These are phyloP conservation scores for Henicopernis longicauda DNA, from an alignment of 2,113 vertebrate genomes.

Conservation along the genomic window DNA sequence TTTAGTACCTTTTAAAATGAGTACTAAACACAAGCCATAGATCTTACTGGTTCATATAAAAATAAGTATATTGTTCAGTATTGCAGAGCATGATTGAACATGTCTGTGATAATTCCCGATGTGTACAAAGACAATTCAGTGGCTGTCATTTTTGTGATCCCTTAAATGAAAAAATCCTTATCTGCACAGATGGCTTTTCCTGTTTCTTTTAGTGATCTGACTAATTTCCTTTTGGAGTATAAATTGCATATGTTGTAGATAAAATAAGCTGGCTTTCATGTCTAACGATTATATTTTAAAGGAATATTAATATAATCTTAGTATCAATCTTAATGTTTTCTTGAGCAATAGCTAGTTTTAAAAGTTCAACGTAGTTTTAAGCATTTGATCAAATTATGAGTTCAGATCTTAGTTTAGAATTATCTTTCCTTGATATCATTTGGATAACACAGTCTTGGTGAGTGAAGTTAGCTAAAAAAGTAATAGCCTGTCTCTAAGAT, in stretches of 20 bases:
- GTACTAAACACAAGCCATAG: conserved; percentile 52
- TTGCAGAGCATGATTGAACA: conserved; percentile 36
- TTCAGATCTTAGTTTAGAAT: neutral
- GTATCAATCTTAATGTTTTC: neutral
- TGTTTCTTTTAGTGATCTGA: conserved; percentile 49
- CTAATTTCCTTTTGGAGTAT: conserved; percentile 43
- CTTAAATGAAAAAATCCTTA: conserved; percentile 43
- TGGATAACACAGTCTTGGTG: neutral
- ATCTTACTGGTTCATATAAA: conserved; percentile 63
- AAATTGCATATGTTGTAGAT: conserved; percentile 47
- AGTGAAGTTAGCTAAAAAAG: neutral
- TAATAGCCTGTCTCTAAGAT: neutral
- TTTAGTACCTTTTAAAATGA: conserved; percentile 60
- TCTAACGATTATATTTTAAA: neutral
- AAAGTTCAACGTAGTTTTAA: neutral
- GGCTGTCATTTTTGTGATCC: conserved; percentile 49
- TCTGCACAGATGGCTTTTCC: conserved; percentile 39
- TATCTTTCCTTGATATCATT: neutral
- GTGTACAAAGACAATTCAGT: conserved; percentile 22
- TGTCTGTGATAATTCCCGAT: conserved; percentile 15
- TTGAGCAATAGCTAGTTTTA: neutral
- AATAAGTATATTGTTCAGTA: conserved; percentile 25
- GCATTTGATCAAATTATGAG: neutral
- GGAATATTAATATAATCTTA: neutral
- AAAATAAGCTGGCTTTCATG: conserved; percentile 24